phyloP scores from a whole-genome alignment of 2,797 vertebrate genomes.

The Urosaurus nigricauda region DNA sequence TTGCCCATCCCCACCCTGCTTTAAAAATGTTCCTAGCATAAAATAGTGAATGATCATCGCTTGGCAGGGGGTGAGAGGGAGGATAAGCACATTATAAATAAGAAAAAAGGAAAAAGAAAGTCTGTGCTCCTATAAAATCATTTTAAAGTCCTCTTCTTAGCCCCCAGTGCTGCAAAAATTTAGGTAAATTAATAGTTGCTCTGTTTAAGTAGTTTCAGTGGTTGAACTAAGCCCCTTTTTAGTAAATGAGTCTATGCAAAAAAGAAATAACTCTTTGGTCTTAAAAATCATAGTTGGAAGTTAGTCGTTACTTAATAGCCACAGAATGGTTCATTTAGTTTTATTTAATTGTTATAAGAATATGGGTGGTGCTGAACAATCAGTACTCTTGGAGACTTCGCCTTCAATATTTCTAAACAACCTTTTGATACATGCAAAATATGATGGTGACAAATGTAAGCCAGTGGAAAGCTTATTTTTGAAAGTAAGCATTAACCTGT shows the following conservation, averaged over 20 bases:
- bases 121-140: not conserved
- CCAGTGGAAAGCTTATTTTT: not conserved
- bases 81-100: conserved; percentile 41
- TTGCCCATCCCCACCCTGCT: not conserved
- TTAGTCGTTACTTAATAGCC: not conserved
- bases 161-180: not conserved
- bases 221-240: not conserved
- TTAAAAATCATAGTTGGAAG: not conserved
- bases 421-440: not conserved
- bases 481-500: not conserved
- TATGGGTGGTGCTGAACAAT: too few relatives aligned
- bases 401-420: not conserved
- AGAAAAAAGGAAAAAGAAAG: conserved; percentile 8
- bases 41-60: conserved; percentile 30
- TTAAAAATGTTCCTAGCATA: conserved; percentile 39
- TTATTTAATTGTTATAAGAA: not conserved
- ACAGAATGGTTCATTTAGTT: not conserved
- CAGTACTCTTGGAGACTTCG: too few relatives aligned
- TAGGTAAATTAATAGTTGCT: not conserved
- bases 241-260: not conserved
- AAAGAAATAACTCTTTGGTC: not conserved
- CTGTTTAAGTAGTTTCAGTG: not conserved
- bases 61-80: conserved; percentile 43
- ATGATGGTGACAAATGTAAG: not conserved
- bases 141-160: not conserved